Conservation (phyloP, 37 sponge, comb jelly and placozoan genomes). For the Halichondria panicea region DNA sequence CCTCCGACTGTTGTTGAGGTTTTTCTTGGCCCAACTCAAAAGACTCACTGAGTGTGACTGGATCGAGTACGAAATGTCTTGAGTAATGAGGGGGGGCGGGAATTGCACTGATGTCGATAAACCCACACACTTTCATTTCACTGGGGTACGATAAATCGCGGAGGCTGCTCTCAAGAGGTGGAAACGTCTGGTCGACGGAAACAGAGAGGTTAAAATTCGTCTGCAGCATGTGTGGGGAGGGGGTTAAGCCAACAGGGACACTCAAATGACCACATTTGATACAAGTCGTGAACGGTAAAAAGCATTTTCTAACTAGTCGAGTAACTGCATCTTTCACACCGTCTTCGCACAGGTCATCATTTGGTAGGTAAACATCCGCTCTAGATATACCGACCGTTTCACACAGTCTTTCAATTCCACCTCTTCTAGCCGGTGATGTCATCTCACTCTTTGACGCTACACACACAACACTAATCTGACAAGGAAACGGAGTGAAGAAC, state of each 20-base stretch:
- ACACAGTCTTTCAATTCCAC: slow-evolving; percentile 36
- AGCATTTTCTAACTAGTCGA: slow-evolving; percentile 44
- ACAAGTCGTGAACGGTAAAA: slow-evolving; percentile 50
- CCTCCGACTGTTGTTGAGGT: slow-evolving; percentile 11
- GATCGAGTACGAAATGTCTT: slow-evolving; percentile 80
- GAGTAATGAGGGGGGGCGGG: slow-evolving; percentile 62
- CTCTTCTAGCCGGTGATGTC: not conserved
- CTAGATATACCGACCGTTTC: slow-evolving; percentile 11
- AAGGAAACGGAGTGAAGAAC: slow-evolving; percentile 62
- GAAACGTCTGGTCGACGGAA: slow-evolving; percentile 6
- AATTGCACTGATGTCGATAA: slow-evolving; percentile 47
- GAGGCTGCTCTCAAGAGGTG: slow-evolving; percentile 33
- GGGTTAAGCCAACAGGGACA: slow-evolving; percentile 61
- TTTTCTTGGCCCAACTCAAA: not conserved
- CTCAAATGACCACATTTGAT: slow-evolving; percentile 75
- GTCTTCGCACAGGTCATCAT: slow-evolving; percentile 16
- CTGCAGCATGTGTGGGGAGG: slow-evolving; percentile 60
- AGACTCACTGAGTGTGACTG: not conserved
- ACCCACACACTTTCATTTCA: slow-evolving; percentile 80
- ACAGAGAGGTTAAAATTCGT: slow-evolving; percentile 27
- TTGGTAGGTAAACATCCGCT: slow-evolving; percentile 38
- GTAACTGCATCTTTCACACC: slow-evolving; percentile 47
- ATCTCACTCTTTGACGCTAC: slow-evolving; percentile 65
- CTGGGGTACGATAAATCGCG: slow-evolving; percentile 39
- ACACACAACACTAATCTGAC: slow-evolving; percentile 70